A percentile compares a stretch with the other conserved stretches of the same genome.
These are phyloP conservation scores for Drosophila melanogaster DNA, from an alignment of 1,140 invertebrate species.

Conservation along the genomic window Release_6_plus_ISO1_MT NT_033777.3:20222501-20223000, in stretches of 20 bases:
- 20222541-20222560: background rate
- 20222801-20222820: background rate
- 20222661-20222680: conserved; percentile 40
- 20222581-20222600: conserved; percentile 9
- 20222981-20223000: background rate
- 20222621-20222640: conserved; percentile 30
- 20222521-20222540: conserved; percentile 4
- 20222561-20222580: conserved; percentile 9
- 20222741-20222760: conserved; percentile 54
- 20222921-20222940: conserved; percentile 54
- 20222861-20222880: conserved; percentile 67
- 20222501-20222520: background rate
- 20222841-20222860: conserved; percentile 16
- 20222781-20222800: background rate
- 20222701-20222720: conserved; percentile 27
- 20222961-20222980: conserved; percentile 4
- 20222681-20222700: conserved; percentile 11
- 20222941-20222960: conserved; percentile 19
- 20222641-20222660: conserved; percentile 13
- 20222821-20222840: background rate
- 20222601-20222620: conserved; percentile 37
- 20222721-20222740: conserved; percentile 76
- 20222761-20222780: conserved; percentile 57
- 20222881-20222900: conserved; percentile 76
- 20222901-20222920: conserved; percentile 72